A percentile compares a stretch with the other conserved stretches of the same genome.
These are phyloP conservation scores for Orientallactaga bullata DNA, from an alignment of 2,113 vertebrate species.

Conservation along the genomic window DNA sequence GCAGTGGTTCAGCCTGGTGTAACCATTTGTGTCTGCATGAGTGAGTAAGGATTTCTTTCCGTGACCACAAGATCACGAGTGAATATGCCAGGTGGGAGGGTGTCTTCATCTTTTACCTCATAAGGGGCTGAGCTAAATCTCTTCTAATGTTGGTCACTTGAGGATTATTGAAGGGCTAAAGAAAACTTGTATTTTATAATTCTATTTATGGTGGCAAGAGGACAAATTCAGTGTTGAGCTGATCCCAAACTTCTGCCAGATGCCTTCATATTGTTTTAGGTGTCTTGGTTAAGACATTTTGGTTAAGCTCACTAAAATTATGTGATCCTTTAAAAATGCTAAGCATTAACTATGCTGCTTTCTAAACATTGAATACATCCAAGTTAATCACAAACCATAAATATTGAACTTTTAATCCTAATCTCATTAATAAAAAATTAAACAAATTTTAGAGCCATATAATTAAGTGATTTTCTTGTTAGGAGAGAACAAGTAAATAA, in stretches of 20 bases:
- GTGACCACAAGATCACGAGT: conserved; percentile 9
- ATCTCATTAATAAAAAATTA: conserved; percentile 25
- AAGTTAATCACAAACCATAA: conserved; percentile 34
- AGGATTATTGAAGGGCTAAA: conserved; percentile 46
- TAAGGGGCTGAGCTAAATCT: conserved; percentile 26
- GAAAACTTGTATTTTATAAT: conserved; percentile 54
- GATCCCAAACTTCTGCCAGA: conserved; percentile 58
- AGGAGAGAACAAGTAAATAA: conserved; percentile 8
- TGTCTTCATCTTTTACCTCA: not conserved
- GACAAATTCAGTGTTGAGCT: conserved; percentile 66
- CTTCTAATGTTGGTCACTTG: not conserved
- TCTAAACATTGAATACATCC: conserved; percentile 58
- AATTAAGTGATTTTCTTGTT: conserved; percentile 34
- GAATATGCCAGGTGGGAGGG: conserved; percentile 59
- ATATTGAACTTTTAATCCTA: conserved; percentile 46
- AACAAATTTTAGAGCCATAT: conserved; percentile 37
- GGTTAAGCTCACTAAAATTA: conserved; percentile 62
- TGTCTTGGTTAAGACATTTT: conserved; percentile 58
- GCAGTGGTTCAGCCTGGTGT: not conserved
- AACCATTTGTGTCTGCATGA: not conserved
- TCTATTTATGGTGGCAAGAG: conserved; percentile 79
- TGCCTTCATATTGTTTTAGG: conserved; percentile 41
- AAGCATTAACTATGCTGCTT: conserved; percentile 44
- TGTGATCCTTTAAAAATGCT: conserved; percentile 51
- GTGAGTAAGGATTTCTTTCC: not conserved